Conservation (phyloP, 2,888 invertebrate species). For the Zaprionus bogoriensis region DNA sequence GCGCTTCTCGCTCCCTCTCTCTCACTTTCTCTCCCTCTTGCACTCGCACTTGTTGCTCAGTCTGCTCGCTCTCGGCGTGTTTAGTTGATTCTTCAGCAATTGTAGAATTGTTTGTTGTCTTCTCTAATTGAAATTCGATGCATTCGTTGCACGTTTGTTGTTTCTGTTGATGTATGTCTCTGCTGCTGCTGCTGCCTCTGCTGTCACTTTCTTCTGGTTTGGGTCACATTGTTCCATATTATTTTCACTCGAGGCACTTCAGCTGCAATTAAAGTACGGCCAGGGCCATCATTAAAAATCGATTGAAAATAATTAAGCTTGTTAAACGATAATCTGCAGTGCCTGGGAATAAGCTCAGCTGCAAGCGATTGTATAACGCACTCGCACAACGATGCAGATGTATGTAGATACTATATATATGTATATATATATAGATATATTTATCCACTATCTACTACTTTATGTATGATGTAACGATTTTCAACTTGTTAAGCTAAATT, state of each 20-base stretch:
- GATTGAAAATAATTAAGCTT: conserved; percentile 24
- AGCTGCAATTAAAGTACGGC: conserved; percentile 34
- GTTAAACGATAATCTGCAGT: conserved; percentile 10
- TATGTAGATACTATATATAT: background rate
- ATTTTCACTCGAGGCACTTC: conserved; percentile 36
- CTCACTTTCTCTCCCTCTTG: background rate
- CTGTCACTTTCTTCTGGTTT: conserved; percentile 13
- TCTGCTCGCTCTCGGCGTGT: conserved; percentile 37
- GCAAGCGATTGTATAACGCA: conserved; percentile 2
- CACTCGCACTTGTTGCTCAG: conserved; percentile 32
- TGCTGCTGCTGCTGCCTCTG: conserved; percentile 12
- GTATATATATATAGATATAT: background rate
- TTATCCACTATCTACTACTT: background rate
- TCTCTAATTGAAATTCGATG: conserved; percentile 26
- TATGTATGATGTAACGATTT: too few relatives aligned
- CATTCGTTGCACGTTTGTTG: conserved; percentile 20
- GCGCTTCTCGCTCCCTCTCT: background rate
- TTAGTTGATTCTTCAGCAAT: conserved; percentile 1
- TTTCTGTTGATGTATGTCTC: conserved; percentile 5
- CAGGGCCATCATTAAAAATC: conserved; percentile 22
- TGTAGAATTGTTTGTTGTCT: conserved; percentile 12
- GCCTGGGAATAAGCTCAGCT: conserved; percentile 18
- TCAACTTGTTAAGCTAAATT: too few relatives aligned
- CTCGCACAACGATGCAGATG: background rate
- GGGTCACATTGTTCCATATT: conserved; percentile 46